These are phyloP conservation scores for Zaprionus kolodkinae DNA, from an alignment of 1,140 invertebrate genomes.

Conservation along the genomic window DNA sequence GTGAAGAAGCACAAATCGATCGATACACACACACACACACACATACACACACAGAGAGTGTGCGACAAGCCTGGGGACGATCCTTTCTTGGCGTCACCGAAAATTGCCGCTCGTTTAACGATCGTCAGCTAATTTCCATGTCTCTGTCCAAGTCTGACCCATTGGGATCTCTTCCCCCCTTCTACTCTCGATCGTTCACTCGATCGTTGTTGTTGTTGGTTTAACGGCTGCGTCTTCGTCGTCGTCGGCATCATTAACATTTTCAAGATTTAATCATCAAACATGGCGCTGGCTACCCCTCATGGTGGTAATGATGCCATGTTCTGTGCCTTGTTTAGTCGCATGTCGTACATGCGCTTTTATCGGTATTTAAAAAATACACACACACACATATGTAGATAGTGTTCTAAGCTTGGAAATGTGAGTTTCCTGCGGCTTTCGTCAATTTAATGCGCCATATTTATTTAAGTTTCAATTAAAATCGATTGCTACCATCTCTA, in stretches of 20 bases:
- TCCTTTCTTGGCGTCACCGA: slow-evolving; percentile 55
- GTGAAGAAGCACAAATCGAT: neutral
- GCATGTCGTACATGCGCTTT: slow-evolving; percentile 82
- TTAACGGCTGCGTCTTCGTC: slow-evolving; percentile 70
- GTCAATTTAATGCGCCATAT: slow-evolving; percentile 51
- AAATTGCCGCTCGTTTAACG: slow-evolving; percentile 75
- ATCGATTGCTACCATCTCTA: neutral
- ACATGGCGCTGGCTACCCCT: slow-evolving; percentile 67
- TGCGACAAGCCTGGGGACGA: slow-evolving; percentile 22
- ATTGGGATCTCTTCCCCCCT: neutral
- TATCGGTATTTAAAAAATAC: slow-evolving; percentile 73
- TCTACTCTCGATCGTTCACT: neutral
- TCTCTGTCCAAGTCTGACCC: slow-evolving; percentile 12
- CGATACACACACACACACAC: neutral
- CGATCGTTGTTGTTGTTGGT: slow-evolving; percentile 32
- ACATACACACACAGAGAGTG: no score
- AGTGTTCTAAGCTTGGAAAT: neutral
- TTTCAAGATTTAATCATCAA: slow-evolving; percentile 83
- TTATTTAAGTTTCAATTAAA: slow-evolving; percentile 39
- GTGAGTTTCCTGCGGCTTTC: slow-evolving; percentile 36
- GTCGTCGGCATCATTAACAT: slow-evolving; percentile 77
- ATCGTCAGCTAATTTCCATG: slow-evolving; percentile 81
- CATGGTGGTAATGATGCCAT: slow-evolving; percentile 79
- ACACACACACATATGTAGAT: slow-evolving; percentile 26
- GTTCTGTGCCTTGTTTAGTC: slow-evolving; percentile 77